phyloP scores from a whole-genome alignment of 2,113 vertebrate species.

The Phalacrocorax brasilianus region DNA sequence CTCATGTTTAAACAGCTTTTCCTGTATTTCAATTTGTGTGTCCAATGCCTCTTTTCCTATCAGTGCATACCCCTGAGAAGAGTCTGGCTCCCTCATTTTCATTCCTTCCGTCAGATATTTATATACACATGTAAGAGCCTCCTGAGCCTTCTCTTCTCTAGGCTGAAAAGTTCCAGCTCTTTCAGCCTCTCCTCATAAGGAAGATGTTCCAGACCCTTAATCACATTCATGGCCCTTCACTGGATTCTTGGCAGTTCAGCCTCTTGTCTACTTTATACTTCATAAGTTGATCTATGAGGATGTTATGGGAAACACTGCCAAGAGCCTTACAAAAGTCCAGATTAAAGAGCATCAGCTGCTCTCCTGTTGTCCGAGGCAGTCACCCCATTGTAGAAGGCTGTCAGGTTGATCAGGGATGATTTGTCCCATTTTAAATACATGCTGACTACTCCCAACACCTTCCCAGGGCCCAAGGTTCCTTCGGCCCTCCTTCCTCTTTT shows the following conservation, averaged over 20 bases:
- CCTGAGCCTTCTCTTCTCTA: background rate
- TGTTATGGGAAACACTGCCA: background rate
- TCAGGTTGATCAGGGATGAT: background rate
- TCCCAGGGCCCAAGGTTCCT: background rate
- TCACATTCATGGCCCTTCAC: background rate
- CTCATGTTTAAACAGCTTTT: background rate
- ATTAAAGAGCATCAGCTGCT: background rate
- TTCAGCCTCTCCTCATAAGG: background rate
- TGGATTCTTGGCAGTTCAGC: background rate
- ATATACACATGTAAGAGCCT: background rate
- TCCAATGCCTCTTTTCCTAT: background rate
- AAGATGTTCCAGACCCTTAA: background rate
- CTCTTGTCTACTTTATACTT: background rate
- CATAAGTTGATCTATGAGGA: background rate
- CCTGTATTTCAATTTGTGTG: background rate
- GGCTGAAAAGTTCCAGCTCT: background rate
- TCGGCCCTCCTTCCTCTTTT: background rate
- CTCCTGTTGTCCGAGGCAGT: background rate
- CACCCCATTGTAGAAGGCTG: background rate
- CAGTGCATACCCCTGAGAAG: background rate
- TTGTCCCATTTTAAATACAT: background rate
- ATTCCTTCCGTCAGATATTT: background rate
- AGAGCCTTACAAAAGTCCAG: background rate
- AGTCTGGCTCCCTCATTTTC: background rate
- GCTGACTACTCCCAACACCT: background rate